A percentile compares a stretch with the other conserved stretches of the same genome.
These are phyloP conservation scores for Subacronicta megacephala DNA, from an alignment of 2,888 invertebrate species.

Conservation along the genomic window DNA sequence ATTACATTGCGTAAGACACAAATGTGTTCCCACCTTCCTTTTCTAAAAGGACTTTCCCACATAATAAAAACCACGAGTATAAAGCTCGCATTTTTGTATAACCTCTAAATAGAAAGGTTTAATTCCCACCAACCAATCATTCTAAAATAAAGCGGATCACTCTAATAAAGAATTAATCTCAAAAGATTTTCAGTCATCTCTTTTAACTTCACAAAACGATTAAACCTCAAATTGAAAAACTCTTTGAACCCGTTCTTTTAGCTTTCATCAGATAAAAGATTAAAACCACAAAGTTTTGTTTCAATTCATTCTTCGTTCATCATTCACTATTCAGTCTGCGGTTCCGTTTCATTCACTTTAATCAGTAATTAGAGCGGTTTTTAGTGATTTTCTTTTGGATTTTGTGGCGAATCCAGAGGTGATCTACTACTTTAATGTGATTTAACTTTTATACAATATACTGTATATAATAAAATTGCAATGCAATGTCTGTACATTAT, in stretches of 20 bases:
- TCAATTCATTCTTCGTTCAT: constrained; percentile 7
- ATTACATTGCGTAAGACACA: too few relatives aligned
- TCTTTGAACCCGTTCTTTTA: constrained; percentile 18
- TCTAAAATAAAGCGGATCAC: constrained; percentile 1
- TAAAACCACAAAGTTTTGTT: constrained; percentile 12
- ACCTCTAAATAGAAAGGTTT: not conserved
- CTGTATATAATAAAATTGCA: too few relatives aligned
- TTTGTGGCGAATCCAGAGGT: not conserved
- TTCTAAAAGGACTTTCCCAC: not conserved
- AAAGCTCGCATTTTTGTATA: too few relatives aligned
- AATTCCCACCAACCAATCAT: constrained; percentile 2
- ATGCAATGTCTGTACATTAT: too few relatives aligned
- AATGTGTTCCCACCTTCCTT: too few relatives aligned
- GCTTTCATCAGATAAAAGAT: constrained; percentile 8
- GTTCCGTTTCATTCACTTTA: constrained; percentile 5
- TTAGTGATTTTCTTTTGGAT: not conserved
- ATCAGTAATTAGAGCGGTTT: not conserved
- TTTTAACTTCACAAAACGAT: not conserved
- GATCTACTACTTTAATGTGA: too few relatives aligned
- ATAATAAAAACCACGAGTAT: not conserved
- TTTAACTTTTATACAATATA: too few relatives aligned
- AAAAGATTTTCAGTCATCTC: constrained; percentile 24
- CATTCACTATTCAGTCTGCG: constrained; percentile 24
- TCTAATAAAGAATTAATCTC: constrained; percentile 6
- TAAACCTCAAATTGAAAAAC: constrained; percentile 25